phyloP scores from a whole-genome alignment of 2,113 vertebrate genomes.

The Clarias gariepinus region DNA sequence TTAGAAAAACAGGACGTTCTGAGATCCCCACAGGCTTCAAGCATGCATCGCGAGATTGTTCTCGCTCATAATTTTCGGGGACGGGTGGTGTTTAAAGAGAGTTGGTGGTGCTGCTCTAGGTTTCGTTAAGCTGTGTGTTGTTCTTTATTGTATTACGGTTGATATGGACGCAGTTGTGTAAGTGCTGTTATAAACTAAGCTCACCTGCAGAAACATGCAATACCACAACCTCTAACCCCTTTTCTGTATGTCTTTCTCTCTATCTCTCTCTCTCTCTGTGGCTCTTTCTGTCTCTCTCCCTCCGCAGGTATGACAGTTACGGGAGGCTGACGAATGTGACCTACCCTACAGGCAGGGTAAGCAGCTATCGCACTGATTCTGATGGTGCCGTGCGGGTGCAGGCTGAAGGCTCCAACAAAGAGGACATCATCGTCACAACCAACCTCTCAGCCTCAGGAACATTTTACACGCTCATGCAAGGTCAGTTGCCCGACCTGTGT shows the following conservation, averaged over 20 bases:
- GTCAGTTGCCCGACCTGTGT: slow-evolving; percentile 65
- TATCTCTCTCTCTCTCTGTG: background rate
- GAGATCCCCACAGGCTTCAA: slow-evolving; percentile 26
- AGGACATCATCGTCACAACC: slow-evolving; percentile 93
- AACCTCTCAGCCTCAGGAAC: slow-evolving; percentile 94
- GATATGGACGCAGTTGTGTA: background rate
- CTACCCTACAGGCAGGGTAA: slow-evolving; percentile 93
- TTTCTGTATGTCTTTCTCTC: slow-evolving; percentile 27
- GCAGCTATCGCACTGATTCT: slow-evolving; percentile 89
- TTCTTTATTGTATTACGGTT: background rate
- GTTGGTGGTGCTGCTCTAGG: background rate
- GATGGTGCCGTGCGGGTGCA: slow-evolving; percentile 91
- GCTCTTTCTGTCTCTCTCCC: background rate
- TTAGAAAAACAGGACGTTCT: slow-evolving; percentile 2
- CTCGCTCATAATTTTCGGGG: slow-evolving; percentile 16
- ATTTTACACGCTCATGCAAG: slow-evolving; percentile 96
- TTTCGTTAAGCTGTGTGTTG: background rate
- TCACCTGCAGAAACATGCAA: background rate
- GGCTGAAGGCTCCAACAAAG: slow-evolving; percentile 91
- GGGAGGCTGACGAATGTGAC: slow-evolving; percentile 96
- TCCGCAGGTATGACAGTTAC: slow-evolving; percentile 88
- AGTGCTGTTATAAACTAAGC: background rate
- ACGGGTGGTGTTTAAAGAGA: background rate
- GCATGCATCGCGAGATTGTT: slow-evolving; percentile 1
- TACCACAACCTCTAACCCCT: background rate